phyloP scores from a whole-genome alignment of 2,113 vertebrate genomes.

The Microcebus lehilahytsara region DNA sequence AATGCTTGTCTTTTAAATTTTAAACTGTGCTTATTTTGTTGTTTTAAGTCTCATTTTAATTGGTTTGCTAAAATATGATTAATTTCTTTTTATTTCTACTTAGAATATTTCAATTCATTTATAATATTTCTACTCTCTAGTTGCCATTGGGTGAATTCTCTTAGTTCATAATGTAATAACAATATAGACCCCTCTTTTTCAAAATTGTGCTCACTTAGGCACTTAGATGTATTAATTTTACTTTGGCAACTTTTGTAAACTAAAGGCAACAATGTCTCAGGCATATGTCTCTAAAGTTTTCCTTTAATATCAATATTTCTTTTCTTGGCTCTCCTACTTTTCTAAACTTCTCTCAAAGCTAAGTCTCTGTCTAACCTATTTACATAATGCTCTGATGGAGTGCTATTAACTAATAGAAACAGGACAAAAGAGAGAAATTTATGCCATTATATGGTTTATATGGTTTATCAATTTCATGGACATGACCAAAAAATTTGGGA shows the following conservation, averaged over 20 bases:
- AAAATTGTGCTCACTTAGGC: neutral
- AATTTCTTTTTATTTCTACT: neutral
- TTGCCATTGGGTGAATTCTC: neutral
- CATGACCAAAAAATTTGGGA: neutral
- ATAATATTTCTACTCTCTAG: neutral
- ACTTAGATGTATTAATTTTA: neutral
- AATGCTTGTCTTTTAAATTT: neutral
- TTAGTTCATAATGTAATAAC: neutral
- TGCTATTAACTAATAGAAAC: neutral
- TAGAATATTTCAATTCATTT: neutral
- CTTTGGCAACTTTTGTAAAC: neutral
- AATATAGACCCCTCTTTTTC: neutral
- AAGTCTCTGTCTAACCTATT: neutral
- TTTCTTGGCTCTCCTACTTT: neutral
- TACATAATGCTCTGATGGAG: neutral
- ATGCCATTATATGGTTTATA: neutral
- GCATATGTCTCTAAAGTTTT: neutral
- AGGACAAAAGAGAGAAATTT: neutral
- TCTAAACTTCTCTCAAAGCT: neutral
- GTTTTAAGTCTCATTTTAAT: neutral
- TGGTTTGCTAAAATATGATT: neutral
- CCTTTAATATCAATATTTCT: neutral
- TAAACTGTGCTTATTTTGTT: neutral
- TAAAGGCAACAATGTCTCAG: neutral
- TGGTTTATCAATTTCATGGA: neutral